Conservation (phyloP, 2,888 invertebrate genomes). For the Scelioninae gen. 1 region DNA sequence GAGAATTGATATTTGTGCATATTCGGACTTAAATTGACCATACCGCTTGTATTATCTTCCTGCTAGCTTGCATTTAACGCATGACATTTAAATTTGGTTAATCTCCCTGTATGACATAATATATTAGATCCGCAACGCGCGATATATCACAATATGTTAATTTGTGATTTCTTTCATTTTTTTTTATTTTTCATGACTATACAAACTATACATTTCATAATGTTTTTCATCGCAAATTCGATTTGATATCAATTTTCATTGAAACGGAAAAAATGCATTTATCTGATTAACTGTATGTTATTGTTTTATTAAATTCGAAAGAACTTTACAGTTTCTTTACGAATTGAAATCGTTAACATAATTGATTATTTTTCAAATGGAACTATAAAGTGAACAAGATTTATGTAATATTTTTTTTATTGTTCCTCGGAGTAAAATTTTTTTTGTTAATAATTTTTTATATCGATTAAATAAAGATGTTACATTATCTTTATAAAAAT, state of each 20-base stretch:
- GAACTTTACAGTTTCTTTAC: no score
- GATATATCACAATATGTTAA: background rate
- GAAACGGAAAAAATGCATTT: no score
- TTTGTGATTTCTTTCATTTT: background rate
- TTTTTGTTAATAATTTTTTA: no score
- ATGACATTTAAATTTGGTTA: conserved; percentile 21
- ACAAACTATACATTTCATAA: background rate
- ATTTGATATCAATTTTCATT: background rate
- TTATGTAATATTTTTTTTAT: no score
- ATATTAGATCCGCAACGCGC: background rate
- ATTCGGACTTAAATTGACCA: background rate
- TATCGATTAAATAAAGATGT: no score
- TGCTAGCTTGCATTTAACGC: background rate
- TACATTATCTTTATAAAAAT: background rate
- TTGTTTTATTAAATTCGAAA: no score
- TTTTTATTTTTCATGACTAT: background rate
- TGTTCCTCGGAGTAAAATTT: no score
- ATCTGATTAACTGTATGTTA: no score
- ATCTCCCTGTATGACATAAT: conserved; percentile 10
- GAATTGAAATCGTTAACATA: no score
- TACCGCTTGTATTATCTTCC: background rate
- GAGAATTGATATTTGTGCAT: no score
- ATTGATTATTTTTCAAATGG: no score
- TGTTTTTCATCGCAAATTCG: background rate
- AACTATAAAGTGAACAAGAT: no score